Base-by-base conservation (phyloP, 2,797 vertebrate species). In the Lacerta bilineata region DNA sequence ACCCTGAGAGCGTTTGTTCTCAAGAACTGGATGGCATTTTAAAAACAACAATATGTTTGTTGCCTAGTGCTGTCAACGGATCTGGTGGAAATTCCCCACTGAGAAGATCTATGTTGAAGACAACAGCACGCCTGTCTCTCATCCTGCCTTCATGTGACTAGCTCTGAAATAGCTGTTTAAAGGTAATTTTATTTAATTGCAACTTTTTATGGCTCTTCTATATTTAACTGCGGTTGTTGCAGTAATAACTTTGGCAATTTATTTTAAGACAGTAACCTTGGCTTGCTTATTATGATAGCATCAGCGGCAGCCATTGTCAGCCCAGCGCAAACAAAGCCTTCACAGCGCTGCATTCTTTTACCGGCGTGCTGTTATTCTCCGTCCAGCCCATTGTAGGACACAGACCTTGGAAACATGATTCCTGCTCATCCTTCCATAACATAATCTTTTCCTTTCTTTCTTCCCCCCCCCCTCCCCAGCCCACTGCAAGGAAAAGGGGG, bases 221-320 rank as follows among this genome's bases (percentile, higher is more conserved):
- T 91, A 88, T 91, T 91, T 91, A 91, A 88, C 86, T 87, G 74
- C 61, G 29, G 82, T 91, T 81, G 20, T 69, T 9, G 10, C 43
- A 78, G 64, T 80, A 84, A 0, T 76, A 1, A 82, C 75, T 84
- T 81, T 8, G 77, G 6, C 7, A 68, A 50, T 74, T 82, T 71
- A 69, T 93, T 81, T 90, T 77, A 84, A 74, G 43, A 86, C 86
- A 78, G 20, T 78, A 90, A 76, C 68, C 88, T 39, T 88, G 92
- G 46, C 87, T 64, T 82, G 36, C 71, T 71, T 80, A 25, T 82
- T 55, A 61, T 78, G 36, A 20, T 69, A 86, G 0, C 68, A 82
- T 75, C 46, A 46, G 18, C 17, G n/a, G 43, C 33, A 78, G 0
- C 78, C 29, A 43, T 0, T 86, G 69, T 79, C 80, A 66, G 61